Evolutionary conservation across 1,140 invertebrate genomes (phyloP), one percentile per base, ranked within the genome.

Genomic region (Carcinoscorpius rotundicauda): DNA sequence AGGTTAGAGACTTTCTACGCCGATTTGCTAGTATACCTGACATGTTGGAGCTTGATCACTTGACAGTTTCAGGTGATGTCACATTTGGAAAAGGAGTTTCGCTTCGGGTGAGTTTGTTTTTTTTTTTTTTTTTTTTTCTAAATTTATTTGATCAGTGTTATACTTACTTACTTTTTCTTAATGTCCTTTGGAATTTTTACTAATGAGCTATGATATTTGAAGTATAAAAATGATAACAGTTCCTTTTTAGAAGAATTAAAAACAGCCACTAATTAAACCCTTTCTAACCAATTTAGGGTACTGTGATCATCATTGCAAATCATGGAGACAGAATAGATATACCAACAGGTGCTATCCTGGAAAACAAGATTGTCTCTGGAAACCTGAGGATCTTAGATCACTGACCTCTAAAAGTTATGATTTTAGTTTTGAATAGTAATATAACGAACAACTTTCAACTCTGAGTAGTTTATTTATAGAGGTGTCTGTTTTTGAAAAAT

Each of bases 311-410:
- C 65, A 99, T 99, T 74, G 97, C 97, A 3, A 99, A 99, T 80
- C 95, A 99, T 78, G 97, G 97, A 52, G 97, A 99, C 73, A 82
- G 96, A 66, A 99, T 99, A 71, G 96, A 99, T 82, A 96, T 99
- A 71, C 97, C 97, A 9, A 86, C 92, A 10, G 96, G 96, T 49
- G 91, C 96, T 1, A 81, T 93, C 65, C 81, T 99, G 52, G 97
- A 99, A 77, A 99, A 99, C 79, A 99, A 99, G 80, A 99, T 99
- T 71, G 96, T 99, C 0, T 98, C 96, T 49, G 97, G 97, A 69
- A 99, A 99, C 79, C 83, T 99, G 71, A 85, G 97, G 74, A 99
- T 99, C 74, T 78, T 99, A 70, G 95, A 98, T 81, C 97, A 99
- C 78, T 98, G 86, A 57, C n/a, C 3, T 29, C 29, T 2, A 29